Evolutionary conservation across 92 coral and sea anemone genomes (phyloP).

Genomic region (Zoanthus gigantus): DNA sequence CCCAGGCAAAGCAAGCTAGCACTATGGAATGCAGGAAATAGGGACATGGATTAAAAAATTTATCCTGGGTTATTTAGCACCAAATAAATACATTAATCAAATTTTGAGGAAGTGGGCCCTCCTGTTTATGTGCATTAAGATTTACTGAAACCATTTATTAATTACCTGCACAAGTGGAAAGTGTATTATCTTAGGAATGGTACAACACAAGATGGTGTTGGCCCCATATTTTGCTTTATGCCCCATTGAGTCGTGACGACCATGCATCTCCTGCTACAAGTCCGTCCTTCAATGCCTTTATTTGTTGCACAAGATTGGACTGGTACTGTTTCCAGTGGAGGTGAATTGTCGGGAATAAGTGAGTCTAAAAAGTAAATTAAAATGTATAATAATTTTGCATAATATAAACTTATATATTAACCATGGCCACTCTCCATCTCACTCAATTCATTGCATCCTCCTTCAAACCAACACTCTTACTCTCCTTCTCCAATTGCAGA

Average conservation of each 20-base stretch:
- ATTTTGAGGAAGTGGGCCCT: too few relatives aligned
- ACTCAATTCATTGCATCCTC: too few relatives aligned
- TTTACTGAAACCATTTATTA: background rate
- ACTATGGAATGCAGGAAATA: too few relatives aligned
- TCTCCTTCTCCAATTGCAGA: too few relatives aligned
- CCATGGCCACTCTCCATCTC: too few relatives aligned
- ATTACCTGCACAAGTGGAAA: conserved; percentile 24
- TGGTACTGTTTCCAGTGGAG: background rate
- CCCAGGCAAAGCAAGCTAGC: too few relatives aligned
- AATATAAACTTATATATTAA: too few relatives aligned
- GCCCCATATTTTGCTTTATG: conserved; percentile 20
- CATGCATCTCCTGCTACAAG: background rate
- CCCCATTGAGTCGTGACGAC: background rate
- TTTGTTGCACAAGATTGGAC: background rate
- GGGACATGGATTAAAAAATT: too few relatives aligned
- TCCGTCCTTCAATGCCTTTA: background rate
- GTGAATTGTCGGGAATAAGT: background rate
- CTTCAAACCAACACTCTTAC: too few relatives aligned
- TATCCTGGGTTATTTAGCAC: too few relatives aligned
- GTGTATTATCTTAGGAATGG: background rate
- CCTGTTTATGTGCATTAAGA: background rate
- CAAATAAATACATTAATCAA: too few relatives aligned
- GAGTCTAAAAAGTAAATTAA: background rate
- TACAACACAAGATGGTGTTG: conserved; percentile 16
- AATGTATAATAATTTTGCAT: background rate